phyloP scores from a whole-genome alignment of 1,140 invertebrate genomes.

The Drosophila bipectinata region DNA sequence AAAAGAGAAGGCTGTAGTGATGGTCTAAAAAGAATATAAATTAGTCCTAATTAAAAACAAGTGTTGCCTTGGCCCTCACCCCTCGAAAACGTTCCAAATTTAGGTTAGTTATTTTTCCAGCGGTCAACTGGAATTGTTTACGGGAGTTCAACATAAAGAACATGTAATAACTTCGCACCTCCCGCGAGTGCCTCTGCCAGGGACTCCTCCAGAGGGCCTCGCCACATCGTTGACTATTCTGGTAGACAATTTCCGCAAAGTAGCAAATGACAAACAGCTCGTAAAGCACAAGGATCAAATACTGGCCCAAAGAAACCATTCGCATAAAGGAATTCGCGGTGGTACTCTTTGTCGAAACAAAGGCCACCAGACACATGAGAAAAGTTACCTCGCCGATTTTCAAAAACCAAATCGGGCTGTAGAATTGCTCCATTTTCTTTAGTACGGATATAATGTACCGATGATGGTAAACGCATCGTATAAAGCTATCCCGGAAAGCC shows the following conservation, averaged over 20 bases:
- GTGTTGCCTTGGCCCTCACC: slow-evolving; percentile 17
- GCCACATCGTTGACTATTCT: slow-evolving; percentile 74
- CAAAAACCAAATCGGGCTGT: slow-evolving; percentile 74
- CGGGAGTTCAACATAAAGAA: slow-evolving; percentile 66
- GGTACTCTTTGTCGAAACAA: slow-evolving; percentile 73
- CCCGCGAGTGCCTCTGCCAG: slow-evolving; percentile 68
- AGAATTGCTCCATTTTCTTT: slow-evolving; percentile 66
- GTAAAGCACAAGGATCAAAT: slow-evolving; percentile 60
- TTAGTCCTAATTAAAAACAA: background rate
- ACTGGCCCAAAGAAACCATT: slow-evolving; percentile 68
- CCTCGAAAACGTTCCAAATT: slow-evolving; percentile 71
- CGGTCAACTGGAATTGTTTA: slow-evolving; percentile 63
- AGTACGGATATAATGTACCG: slow-evolving; percentile 54
- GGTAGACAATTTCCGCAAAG: slow-evolving; percentile 69
- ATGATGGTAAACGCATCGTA: slow-evolving; percentile 58
- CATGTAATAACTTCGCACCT: slow-evolving; percentile 63
- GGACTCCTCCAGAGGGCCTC: slow-evolving; percentile 72
- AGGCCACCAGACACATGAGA: slow-evolving; percentile 70
- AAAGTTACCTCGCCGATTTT: slow-evolving; percentile 74
- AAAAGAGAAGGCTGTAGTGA: slow-evolving; percentile 79
- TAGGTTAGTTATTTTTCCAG: slow-evolving; percentile 69
- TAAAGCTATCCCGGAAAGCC: slow-evolving; percentile 51
- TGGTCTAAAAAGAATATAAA: slow-evolving; percentile 52
- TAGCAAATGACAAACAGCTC: slow-evolving; percentile 79
- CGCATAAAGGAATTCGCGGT: slow-evolving; percentile 69